phyloP scores from a whole-genome alignment of 1,140 invertebrate genomes.

The Belonocnema kinseyi region DNA sequence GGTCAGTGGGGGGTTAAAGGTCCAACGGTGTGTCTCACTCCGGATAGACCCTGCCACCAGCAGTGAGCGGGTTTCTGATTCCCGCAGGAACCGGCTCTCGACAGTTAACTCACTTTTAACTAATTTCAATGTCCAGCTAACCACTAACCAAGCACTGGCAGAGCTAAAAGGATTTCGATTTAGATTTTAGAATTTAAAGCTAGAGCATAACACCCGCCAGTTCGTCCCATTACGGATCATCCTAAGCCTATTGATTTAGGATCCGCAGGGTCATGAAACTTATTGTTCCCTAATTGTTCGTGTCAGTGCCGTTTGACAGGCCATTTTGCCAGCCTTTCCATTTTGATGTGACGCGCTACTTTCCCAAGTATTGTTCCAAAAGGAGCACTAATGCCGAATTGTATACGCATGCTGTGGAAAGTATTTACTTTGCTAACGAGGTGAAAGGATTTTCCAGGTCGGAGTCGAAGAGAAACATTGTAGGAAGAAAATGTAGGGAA shows the following conservation, averaged over 20 bases:
- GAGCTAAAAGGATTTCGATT: neutral
- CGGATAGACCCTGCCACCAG: slow-evolving; percentile 52
- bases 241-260: slow-evolving; percentile 68
- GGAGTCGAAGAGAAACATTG: slow-evolving; percentile 19
- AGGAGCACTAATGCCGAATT: slow-evolving; percentile 5
- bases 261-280: slow-evolving; percentile 53
- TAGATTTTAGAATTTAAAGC: neutral
- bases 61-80: slow-evolving; percentile 54
- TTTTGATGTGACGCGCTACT: slow-evolving; percentile 43
- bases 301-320: slow-evolving; percentile 39
- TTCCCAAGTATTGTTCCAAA: slow-evolving; percentile 40
- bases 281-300: slow-evolving; percentile 62
- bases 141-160: neutral
- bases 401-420: neutral
- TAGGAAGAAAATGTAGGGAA: slow-evolving; percentile 14
- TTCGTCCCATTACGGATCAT: slow-evolving; percentile 66
- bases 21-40: slow-evolving; percentile 30
- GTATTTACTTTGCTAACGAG: slow-evolving; percentile 61
- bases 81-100: slow-evolving; percentile 58
- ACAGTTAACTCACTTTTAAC: slow-evolving; percentile 55
- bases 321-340: neutral
- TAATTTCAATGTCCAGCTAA: neutral
- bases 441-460: slow-evolving; percentile 41
- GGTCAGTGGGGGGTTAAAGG: slow-evolving; percentile 7
- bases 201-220: slow-evolving; percentile 33